Base-by-base conservation (phyloP, 1,140 invertebrate species). In the Helicoverpa armigera region DNA sequence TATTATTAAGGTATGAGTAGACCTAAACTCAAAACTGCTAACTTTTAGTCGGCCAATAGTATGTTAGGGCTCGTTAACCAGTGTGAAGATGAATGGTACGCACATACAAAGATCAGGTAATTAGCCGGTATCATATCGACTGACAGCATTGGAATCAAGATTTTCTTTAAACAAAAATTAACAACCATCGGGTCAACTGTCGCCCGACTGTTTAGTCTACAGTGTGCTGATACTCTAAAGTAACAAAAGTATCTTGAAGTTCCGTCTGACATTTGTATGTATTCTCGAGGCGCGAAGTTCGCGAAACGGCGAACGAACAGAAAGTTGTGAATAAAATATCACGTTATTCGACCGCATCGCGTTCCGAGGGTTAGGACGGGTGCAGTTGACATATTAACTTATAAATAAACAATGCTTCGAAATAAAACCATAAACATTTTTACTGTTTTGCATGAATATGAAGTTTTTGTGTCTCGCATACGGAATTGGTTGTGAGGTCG, bases 271-370 rank as follows among this genome's bases (percentile, higher is more conserved):
- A 77, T 77, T 77, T 67, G 75, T 77, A 77, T 65, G 75, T 77
- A 43, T 54, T 77, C 50, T 53, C 61, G 35, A 54, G 23, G 75
- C 61, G 67, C 23, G 67, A 77, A 77, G 48, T 77, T 77, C 61
- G 61, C 60, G 50, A 67, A 53, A 53, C 13, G 74, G 18, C 48
- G 75, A 54, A 61, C 53, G 61, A 65, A 54, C 29, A 77, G 50
- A 53, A 77, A 77, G 75, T 67, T 77, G 75, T 77, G 61, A 77
- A 77, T 77, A 77, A 67, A 77, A 77, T 77, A 77, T 77, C 53
- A 77, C 75, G 53, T 77, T 77, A 60, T 77, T 77, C 67, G 75
- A 77, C 75, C 75, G 50, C 50, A 77, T 77, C 75, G 75, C 75
- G n/a, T 65, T 77, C n/a, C 29, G 48, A 54, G 50, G 75, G 50